A percentile compares a stretch with the other conserved stretches of the same genome.
These are phyloP conservation scores for Macroteleia sp. DNA, from an alignment of 2,888 invertebrate genomes.

Conservation along the genomic window DNA sequence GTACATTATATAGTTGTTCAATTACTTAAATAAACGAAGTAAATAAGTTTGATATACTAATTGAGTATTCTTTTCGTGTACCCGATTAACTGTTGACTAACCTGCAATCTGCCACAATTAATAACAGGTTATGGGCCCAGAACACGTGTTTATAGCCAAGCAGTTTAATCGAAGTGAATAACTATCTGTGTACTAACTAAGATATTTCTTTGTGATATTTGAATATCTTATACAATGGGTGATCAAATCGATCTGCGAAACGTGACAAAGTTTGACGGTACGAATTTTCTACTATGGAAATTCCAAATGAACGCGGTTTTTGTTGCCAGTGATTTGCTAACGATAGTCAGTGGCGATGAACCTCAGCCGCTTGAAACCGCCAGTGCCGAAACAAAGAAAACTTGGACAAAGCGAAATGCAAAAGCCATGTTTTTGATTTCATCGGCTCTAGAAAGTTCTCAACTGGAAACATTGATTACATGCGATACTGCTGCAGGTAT, in stretches of 20 bases:
- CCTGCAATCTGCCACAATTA: too few species aligned
- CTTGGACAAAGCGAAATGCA: constrained; percentile 22
- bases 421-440: constrained; percentile 68
- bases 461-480: constrained; percentile 58
- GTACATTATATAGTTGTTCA: too few species aligned
- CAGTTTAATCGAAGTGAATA: too few species aligned
- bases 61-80: too few species aligned
- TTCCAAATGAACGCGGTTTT: constrained; percentile 64
- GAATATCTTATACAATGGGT: constrained; percentile 10
- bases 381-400: neutral
- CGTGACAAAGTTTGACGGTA: constrained; percentile 56
- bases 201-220: too few species aligned
- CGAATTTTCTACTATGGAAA: constrained; percentile 69
- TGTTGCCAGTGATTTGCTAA: constrained; percentile 43
- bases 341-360: constrained; percentile 34
- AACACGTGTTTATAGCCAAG: too few species aligned
- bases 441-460: constrained; percentile 59
- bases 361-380: neutral
- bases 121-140: too few species aligned
- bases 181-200: too few species aligned
- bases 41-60: too few species aligned
- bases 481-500: constrained; percentile 65
- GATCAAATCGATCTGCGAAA: constrained; percentile 36
- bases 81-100: too few species aligned
- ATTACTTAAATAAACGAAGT: too few species aligned